Conservation (phyloP, 2,113 vertebrate genomes). For the Neodontobutis hainanensis region DNA sequence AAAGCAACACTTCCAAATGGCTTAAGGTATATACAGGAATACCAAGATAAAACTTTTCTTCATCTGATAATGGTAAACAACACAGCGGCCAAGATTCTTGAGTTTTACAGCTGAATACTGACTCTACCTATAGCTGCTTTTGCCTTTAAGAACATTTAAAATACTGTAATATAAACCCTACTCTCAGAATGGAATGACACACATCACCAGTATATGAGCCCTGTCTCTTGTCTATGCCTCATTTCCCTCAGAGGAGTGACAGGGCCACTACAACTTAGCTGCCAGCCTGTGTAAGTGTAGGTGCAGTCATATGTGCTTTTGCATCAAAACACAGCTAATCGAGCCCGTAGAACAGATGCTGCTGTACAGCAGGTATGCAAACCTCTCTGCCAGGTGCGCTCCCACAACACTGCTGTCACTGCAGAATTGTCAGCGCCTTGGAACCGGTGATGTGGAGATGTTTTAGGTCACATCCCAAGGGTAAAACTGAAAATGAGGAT, state of each 20-base stretch:
- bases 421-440: constrained; percentile 44
- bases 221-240: constrained; percentile 6
- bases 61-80: too few relatives aligned
- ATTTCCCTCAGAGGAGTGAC: constrained; percentile 40
- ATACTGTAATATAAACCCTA: too few relatives aligned
- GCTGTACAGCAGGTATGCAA: constrained; percentile 45
- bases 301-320: constrained; percentile 8
- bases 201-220: not conserved
- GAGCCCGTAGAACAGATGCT: constrained; percentile 44
- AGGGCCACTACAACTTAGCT: constrained; percentile 18
- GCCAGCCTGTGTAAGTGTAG: not conserved
- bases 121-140: too few relatives aligned
- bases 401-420: constrained; percentile 52
- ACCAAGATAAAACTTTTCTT: too few relatives aligned
- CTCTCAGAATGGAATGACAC: not conserved
- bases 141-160: too few relatives aligned
- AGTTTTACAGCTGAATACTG: too few relatives aligned
- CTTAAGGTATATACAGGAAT: too few relatives aligned
- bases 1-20: too few relatives aligned
- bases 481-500: too few relatives aligned
- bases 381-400: constrained; percentile 57
- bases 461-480: constrained; percentile 56
- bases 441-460: constrained; percentile 50
- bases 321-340: constrained; percentile 42
- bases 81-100: too few relatives aligned